Percentiles rank a stretch among this genome's conserved stretches.
Conservation (phyloP, 2,797 vertebrate species). For the Crypturellus tataupa region DNA sequence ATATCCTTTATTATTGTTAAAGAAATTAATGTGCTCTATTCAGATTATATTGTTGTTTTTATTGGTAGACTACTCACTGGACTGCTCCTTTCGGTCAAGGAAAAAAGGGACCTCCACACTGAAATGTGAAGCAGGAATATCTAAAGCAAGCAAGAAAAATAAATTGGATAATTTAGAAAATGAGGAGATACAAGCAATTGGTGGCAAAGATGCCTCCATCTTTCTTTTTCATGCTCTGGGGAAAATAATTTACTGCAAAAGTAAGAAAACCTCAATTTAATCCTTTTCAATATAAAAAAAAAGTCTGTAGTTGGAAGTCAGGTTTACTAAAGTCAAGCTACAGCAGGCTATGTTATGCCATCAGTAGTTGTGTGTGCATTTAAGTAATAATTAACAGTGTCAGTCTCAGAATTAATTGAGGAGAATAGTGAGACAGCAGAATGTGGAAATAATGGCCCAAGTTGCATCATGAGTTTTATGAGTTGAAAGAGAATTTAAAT, state of each 20-base stretch:
- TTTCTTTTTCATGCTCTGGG: constrained; percentile 97
- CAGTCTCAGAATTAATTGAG: background rate
- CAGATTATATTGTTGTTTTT: constrained; percentile 15
- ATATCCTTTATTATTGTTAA: no score
- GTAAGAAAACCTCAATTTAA: constrained; percentile 80
- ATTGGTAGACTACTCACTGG: constrained; percentile 76
- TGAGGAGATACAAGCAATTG: constrained; percentile 84
- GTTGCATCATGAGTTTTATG: background rate
- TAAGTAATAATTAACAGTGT: background rate
- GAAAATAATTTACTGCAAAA: constrained; percentile 96
- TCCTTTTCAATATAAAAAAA: background rate
- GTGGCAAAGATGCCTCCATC: constrained; percentile 92
- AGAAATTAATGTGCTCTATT: background rate
- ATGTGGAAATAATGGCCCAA: background rate
- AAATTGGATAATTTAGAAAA: constrained; percentile 77
- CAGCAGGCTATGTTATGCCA: background rate
- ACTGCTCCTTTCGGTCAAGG: constrained; percentile 77
- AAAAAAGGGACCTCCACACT: constrained; percentile 76
- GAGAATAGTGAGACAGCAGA: background rate
- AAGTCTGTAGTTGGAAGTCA: background rate
- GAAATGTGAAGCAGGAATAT: constrained; percentile 67
- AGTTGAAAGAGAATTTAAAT: background rate
- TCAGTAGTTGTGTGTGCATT: background rate
- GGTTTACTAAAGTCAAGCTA: background rate
- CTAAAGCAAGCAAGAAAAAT: constrained; percentile 79